Base-by-base conservation (phyloP, 2,888 invertebrate species). In the Cremastobaeus sp. region DNA sequence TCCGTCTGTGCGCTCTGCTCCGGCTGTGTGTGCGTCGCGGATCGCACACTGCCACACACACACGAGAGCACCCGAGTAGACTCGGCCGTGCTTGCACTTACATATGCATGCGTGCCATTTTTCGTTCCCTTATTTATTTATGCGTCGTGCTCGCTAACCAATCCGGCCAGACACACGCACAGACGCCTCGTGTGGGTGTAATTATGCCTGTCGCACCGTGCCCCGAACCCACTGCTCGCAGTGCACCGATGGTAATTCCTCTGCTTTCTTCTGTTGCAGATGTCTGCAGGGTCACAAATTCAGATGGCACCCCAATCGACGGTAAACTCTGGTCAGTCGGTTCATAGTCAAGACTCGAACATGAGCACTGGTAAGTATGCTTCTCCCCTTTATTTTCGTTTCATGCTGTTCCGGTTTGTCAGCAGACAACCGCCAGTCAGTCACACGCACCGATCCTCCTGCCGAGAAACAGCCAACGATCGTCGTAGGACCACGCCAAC, bases 231-330 rank as follows among this genome's bases (percentile, higher is more conserved):
- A 25, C 4, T 25, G 6, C 35, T 45, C 35, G 43, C 25, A 0
- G n/a, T 55, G 55, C 55, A 48, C 50, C 57, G 39, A 69, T 69
- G 41, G 47, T 70, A 62, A 70, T 62, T 28, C 41, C 17, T 65
- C 45, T 66, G 66, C 32, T 81, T 69, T 74, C 50, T 64, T 75
- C 54, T 71, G 75, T 92, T 93, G 84, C 91, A 96, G 96, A 96
- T 96, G 96, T 95, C 96, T 93, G 95, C 96, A 92, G 95, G 95
- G 92, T 94, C 96, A 91, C 96, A 96, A 93, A 93, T 96, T 94
- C 96, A 96, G 94, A 95, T 96, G 95, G 96, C 96, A 93, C 95
- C 96, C 90, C 95, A 96, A 92, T 93, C 95, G 89, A 94, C 94
- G 90, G 92, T 93, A 91, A 93, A 92, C 92, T 92, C 93, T 88